phyloP scores from a whole-genome alignment of 2,113 vertebrate genomes.

The Opisthocomus hoazin region DNA sequence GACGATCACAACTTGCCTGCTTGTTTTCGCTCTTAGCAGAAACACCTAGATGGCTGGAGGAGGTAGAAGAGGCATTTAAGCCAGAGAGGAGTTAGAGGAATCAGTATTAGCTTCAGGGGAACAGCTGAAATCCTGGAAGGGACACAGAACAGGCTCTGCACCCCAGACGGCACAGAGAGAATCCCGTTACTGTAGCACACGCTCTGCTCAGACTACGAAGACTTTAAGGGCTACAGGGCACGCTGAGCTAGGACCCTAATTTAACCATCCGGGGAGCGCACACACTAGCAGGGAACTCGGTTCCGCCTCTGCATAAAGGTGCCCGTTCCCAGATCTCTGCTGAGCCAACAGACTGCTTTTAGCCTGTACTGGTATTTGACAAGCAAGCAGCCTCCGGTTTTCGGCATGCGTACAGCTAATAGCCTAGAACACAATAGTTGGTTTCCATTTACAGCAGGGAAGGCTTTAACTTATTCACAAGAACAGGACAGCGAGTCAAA shows the following conservation, averaged over 20 bases:
- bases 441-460: conserved; percentile 48
- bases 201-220: neutral
- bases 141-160: neutral
- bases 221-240: neutral
- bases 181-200: fast-evolving
- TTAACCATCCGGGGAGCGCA: neutral
- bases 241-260: neutral
- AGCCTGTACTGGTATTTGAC: conserved; percentile 8
- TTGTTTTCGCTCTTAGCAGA: neutral
- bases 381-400: conserved; percentile 37
- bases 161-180: neutral
- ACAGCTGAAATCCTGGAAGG: neutral
- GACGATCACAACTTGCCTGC: neutral
- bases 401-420: neutral
- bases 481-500: conserved; percentile 33
- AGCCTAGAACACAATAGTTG: conserved; percentile 44
- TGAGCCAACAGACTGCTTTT: conserved; percentile 46
- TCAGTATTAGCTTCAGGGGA: neutral
- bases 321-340: neutral
- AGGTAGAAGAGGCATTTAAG: neutral
- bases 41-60: neutral
- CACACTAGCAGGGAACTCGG: neutral
- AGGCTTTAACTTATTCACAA: conserved; percentile 63
- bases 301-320: neutral
- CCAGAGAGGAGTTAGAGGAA: neutral